Evolutionary conservation across 53 echinoderm and acorn worm species (phyloP), one percentile per base, ranked within the genome.

Genomic region (Henricia sp.): DNA sequence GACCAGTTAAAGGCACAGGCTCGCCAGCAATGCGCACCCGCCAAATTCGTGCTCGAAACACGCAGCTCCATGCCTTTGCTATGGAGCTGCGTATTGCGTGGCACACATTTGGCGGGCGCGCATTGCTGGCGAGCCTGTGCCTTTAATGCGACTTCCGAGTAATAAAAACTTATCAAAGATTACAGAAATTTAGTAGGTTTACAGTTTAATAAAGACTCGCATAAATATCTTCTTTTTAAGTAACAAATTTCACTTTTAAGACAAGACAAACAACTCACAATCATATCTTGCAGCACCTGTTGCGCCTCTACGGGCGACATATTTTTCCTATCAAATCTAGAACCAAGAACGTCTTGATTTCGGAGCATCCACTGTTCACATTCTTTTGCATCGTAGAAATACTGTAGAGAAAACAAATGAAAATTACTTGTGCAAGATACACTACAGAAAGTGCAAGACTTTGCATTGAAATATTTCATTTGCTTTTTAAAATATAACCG

Each of bases 341-440:
- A 77, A 27, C 90, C 90, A 2, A 97, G 83, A 11, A 71, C 55
- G 41, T 94, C 88, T 6, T 82, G 85, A 25, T 86, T 90, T 27
- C 92, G 70, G 0, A 27, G 75, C 92, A 97, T 86, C 90, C 92
- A 94, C 38, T 88, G 87, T 52, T 97, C 97, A 53, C 83, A 92
- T 58, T 94, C 94, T 40, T 90, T 86, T 23, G 92, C 85, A 69
- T 97, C 92, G 24, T 64, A 82, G 85, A 90, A 97, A 67, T 90
- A 97, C 97, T 97, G 85, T 6, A 70, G 19, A 29, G 80, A 59
- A 60, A 59, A 62, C 34, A 63, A 82, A 29, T 64, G 23, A 60
- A 69, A 74, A 53, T 2, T 2, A 39, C 37, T 53, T 55, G 57
- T 74, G 57, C 54, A 55, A 74, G 3, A 56, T 36, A 55, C 37